phyloP scores from a whole-genome alignment of 1,140 invertebrate species.

The Penaeus indicus region DNA sequence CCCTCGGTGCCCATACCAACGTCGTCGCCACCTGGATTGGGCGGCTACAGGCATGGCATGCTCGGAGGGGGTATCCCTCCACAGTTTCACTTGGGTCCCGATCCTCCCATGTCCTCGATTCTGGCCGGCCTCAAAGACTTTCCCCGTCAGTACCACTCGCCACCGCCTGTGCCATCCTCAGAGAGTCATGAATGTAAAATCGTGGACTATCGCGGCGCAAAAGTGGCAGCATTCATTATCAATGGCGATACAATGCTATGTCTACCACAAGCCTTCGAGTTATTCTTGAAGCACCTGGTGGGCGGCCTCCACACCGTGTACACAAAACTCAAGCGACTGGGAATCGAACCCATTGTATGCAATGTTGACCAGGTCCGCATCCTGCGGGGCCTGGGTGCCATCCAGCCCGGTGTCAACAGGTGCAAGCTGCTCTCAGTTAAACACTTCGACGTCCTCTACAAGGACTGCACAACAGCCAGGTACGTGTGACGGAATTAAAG shows the following conservation, averaged over 20 bases:
- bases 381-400: constrained; percentile 95
- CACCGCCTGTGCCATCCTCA: constrained; percentile 83
- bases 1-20: constrained; percentile 64
- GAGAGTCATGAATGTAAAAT: constrained; percentile 97
- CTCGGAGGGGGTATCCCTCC: constrained; percentile 68
- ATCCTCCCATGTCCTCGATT: constrained; percentile 64
- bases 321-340: constrained; percentile 97
- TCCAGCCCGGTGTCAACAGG: constrained; percentile 98
- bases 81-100: constrained; percentile 75
- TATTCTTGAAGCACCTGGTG: constrained; percentile 98
- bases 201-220: constrained; percentile 95
- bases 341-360: constrained; percentile 98
- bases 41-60: constrained; percentile 64
- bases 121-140: constrained; percentile 66
- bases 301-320: constrained; percentile 99
- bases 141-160: constrained; percentile 87
- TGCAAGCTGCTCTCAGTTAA: constrained; percentile 98
- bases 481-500: constrained; percentile 73
- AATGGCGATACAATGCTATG: constrained; percentile 97
- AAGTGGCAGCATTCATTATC: constrained; percentile 97
- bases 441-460: constrained; percentile 98
- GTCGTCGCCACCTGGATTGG: constrained; percentile 64
- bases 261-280: constrained; percentile 97
- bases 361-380: constrained; percentile 99
- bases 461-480: constrained; percentile 99